These are phyloP conservation scores for Oxystoma pomonae DNA, from an alignment of 2,888 invertebrate genomes.

Conservation along the genomic window DNA sequence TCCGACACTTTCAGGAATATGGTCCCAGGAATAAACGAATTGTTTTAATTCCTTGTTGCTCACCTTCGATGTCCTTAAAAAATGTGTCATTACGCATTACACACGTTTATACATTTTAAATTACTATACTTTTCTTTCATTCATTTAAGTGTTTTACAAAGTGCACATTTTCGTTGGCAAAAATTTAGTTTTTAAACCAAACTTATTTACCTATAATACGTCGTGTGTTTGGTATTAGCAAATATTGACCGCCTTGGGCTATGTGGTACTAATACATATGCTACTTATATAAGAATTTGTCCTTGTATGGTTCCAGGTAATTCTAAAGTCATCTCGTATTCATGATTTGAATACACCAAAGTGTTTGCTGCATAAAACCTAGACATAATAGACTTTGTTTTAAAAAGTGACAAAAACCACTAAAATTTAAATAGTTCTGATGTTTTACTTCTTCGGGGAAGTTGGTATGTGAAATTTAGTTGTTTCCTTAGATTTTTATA, in stretches of 20 bases:
- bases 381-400: conserved; percentile 1
- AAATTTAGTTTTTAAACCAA: neutral
- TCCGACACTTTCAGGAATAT: too few species aligned
- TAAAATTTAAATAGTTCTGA: neutral
- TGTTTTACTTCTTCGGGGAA: conserved; percentile 25
- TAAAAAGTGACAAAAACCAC: neutral
- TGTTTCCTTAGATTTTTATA: too few species aligned
- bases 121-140: neutral
- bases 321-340: conserved; percentile 13
- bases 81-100: neutral
- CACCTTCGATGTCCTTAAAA: conserved; percentile 15
- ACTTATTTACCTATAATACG: neutral
- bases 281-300: conserved; percentile 4
- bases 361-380: neutral
- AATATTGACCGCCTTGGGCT: neutral
- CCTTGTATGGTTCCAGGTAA: conserved; percentile 1
- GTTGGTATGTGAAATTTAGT: conserved; percentile 18
- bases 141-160: neutral
- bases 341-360: conserved; percentile 6
- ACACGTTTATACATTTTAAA: neutral
- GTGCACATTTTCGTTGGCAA: neutral
- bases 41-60: conserved; percentile 6
- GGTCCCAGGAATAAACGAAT: too few species aligned
- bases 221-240: neutral
- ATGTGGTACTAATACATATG: neutral